Evolutionary conservation across 2,888 invertebrate genomes (phyloP).

Genomic region (Mythimna lalbum): DNA sequence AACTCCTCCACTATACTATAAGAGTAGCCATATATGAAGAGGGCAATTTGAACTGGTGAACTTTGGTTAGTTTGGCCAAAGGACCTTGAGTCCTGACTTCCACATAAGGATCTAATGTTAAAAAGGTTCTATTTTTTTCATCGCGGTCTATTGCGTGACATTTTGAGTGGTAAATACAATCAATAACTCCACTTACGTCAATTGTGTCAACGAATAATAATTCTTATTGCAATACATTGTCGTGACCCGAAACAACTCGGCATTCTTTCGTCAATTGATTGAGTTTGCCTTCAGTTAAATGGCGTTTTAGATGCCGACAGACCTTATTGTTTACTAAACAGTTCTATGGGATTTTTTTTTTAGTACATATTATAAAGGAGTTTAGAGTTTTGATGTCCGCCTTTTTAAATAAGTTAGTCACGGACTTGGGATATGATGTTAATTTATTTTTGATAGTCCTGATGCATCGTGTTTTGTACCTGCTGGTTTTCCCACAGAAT

Average conservation of each 20-base stretch:
- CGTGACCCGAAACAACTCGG: conserved; percentile 27
- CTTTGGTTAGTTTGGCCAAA: not conserved
- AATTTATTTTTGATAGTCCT: too few relatives aligned
- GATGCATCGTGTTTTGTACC: too few relatives aligned
- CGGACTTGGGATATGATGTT: too few relatives aligned
- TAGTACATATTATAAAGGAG: too few relatives aligned
- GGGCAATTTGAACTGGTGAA: not conserved
- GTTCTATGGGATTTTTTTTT: not conserved
- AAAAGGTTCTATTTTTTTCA: not conserved
- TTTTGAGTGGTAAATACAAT: conserved; percentile 24
- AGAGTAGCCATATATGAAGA: too few relatives aligned
- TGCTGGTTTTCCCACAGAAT: too few relatives aligned
- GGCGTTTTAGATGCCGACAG: conserved; percentile 16
- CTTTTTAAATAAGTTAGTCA: too few relatives aligned
- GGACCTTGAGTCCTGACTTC: not conserved
- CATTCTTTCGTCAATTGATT: conserved; percentile 57
- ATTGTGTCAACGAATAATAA: conserved; percentile 37
- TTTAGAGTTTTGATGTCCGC: too few relatives aligned
- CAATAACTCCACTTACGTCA: conserved; percentile 15
- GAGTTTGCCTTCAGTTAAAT: conserved; percentile 35
- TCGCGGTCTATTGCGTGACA: not conserved
- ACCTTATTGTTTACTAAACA: conserved; percentile 2
- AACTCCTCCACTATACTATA: not conserved
- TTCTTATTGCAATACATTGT: conserved; percentile 14
- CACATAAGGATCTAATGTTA: not conserved